phyloP scores from a whole-genome alignment of 1,140 invertebrate genomes.

The Myzus persicae region DNA sequence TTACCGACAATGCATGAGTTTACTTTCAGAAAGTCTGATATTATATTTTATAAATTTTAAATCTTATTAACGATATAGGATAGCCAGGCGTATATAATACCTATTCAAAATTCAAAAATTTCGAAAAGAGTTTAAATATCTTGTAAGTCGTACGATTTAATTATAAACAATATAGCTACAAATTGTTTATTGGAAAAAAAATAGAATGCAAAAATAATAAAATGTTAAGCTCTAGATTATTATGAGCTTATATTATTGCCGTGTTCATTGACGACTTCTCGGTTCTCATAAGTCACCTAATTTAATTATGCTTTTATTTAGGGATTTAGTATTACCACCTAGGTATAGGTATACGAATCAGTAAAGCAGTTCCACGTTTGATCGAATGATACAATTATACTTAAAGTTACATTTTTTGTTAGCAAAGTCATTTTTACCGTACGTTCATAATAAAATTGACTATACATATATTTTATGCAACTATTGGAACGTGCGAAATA shows the following conservation, averaged over 20 bases:
- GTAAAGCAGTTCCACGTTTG: not conserved
- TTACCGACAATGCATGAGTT: not conserved
- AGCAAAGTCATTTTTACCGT: not conserved
- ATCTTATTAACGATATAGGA: not conserved
- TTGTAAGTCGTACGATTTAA: not conserved
- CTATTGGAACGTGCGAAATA: not conserved
- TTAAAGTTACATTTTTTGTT: not conserved
- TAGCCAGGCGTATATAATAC: not conserved
- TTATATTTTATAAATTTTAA: too few relatives aligned
- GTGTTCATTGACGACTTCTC: not conserved
- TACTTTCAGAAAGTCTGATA: not conserved
- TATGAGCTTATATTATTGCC: not conserved
- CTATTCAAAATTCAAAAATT: not conserved
- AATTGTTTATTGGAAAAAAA: not conserved
- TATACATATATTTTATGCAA: not conserved
- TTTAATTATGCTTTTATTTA: not conserved
- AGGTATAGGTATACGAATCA: not conserved
- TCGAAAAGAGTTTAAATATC: not conserved
- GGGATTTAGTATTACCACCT: not conserved
- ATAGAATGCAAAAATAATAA: not conserved
- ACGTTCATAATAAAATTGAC: not conserved
- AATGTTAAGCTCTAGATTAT: not conserved
- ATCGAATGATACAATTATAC: not conserved
- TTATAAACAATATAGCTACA: not conserved
- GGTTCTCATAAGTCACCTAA: not conserved